Evolutionary conservation across 2,888 invertebrate genomes (phyloP).

Genomic region (Agriopis leucophaearia): DNA sequence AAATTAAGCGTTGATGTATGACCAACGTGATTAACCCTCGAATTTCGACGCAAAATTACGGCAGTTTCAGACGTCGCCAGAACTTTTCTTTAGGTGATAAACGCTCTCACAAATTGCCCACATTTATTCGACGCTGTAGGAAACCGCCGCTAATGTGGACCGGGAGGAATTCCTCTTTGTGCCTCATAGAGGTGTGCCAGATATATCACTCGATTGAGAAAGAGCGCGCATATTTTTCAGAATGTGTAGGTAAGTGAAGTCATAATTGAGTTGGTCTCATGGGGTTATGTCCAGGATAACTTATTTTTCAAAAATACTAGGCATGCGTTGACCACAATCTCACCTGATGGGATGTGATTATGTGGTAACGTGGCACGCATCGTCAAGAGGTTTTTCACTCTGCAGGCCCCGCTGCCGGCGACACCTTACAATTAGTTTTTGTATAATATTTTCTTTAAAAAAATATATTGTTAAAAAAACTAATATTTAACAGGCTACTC

Average conservation of each 20-base stretch:
- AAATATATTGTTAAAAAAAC: too few relatives aligned
- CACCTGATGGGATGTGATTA: too few relatives aligned
- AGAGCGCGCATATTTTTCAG: conserved; percentile 34
- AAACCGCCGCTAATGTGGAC: conserved; percentile 75
- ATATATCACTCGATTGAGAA: conserved; percentile 30
- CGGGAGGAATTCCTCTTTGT: conserved; percentile 68
- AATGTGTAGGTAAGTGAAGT: conserved; percentile 9
- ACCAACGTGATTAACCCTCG: conserved; percentile 77
- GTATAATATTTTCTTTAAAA: too few relatives aligned
- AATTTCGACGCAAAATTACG: conserved; percentile 75
- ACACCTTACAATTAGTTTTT: too few relatives aligned
- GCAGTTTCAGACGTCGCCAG: conserved; percentile 77
- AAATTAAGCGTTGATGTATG: conserved; percentile 77
- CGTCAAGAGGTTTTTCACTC: too few relatives aligned
- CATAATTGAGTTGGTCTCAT: conserved; percentile 21
- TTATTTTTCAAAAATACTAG: too few relatives aligned
- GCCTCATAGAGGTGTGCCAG: conserved; percentile 38
- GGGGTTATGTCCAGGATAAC: not conserved
- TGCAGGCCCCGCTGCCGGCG: too few relatives aligned
- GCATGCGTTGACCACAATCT: not conserved
- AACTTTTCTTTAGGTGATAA: conserved; percentile 85
- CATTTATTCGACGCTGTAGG: conserved; percentile 77
- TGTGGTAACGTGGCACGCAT: too few relatives aligned
- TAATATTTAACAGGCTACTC: too few relatives aligned
- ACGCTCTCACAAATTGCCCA: conserved; percentile 82